Conservation (phyloP, 2,113 vertebrate species). For the Damaliscus lunatus region DNA sequence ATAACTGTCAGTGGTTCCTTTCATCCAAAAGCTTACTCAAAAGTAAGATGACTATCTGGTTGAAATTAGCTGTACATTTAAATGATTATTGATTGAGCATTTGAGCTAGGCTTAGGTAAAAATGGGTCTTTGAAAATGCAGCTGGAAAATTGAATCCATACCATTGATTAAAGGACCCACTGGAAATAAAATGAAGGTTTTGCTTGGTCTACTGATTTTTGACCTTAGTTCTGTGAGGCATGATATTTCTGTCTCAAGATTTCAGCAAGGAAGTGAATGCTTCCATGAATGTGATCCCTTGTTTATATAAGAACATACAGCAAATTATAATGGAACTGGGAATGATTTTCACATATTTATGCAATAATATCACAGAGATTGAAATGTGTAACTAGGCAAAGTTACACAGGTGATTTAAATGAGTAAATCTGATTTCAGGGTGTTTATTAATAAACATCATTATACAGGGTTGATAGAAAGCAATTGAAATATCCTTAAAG, state of each 20-base stretch:
- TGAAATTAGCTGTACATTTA: conserved; percentile 64
- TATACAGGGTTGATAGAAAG: neutral
- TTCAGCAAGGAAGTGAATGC: neutral
- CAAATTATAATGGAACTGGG: neutral
- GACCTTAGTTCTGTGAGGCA: neutral
- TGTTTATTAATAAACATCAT: conserved; percentile 30
- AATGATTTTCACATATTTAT: neutral
- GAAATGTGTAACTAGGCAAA: neutral
- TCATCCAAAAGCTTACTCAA: conserved; percentile 64
- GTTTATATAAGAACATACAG: neutral
- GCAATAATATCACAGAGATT: neutral
- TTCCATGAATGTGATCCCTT: neutral
- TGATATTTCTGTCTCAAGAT: neutral
- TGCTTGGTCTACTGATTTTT: conserved; percentile 49
- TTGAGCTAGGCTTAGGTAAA: conserved; percentile 66
- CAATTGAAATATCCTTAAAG: neutral
- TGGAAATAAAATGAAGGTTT: conserved; percentile 41
- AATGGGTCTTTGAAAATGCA: conserved; percentile 56
- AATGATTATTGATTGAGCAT: conserved; percentile 59
- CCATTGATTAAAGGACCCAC: conserved; percentile 54
- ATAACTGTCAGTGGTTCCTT: conserved; percentile 36
- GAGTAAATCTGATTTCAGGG: neutral
- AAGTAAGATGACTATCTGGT: conserved; percentile 45
- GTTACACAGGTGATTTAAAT: neutral
- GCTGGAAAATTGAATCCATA: conserved; percentile 54